Percentiles rank a stretch among this genome's conserved stretches.
These are phyloP conservation scores for Lasioglossum baleicum DNA, from an alignment of 1,140 invertebrate species.

Conservation along the genomic window DNA sequence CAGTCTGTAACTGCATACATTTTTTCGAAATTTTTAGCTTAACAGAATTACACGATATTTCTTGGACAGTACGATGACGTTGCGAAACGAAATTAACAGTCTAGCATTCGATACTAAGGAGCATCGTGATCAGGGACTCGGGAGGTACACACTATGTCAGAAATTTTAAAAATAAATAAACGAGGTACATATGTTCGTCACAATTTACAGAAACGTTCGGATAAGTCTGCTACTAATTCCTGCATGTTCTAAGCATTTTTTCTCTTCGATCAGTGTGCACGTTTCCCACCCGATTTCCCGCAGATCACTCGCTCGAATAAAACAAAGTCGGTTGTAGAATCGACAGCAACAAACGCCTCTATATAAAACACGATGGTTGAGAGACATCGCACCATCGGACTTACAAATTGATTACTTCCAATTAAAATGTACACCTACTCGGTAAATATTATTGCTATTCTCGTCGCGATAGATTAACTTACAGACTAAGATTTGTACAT, in stretches of 20 bases:
- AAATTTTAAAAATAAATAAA: no score
- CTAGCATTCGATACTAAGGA: not conserved
- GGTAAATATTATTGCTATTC: slow-evolving; percentile 73
- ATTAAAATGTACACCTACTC: slow-evolving; percentile 70
- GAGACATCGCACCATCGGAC: slow-evolving; percentile 49
- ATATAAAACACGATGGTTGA: not conserved
- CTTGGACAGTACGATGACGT: no score
- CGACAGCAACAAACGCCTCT: not conserved
- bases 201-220: no score
- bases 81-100: not conserved
- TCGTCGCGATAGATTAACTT: slow-evolving; percentile 67
- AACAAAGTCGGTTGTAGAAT: not conserved
- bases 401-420: slow-evolving; percentile 28
- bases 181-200: no score
- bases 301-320: not conserved
- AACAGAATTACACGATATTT: no score
- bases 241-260: no score
- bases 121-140: not conserved
- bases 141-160: not conserved
- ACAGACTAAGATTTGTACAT: slow-evolving; percentile 73
- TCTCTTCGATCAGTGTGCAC: no score
- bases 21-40: no score
- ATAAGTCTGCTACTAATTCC: no score
- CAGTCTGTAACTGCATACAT: no score
- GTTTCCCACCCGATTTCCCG: no score